Evolutionary conservation across 2,113 vertebrate species (phyloP), one percentile per base, ranked within the genome.

Genomic region (Gobiocypris rarus): DNA sequence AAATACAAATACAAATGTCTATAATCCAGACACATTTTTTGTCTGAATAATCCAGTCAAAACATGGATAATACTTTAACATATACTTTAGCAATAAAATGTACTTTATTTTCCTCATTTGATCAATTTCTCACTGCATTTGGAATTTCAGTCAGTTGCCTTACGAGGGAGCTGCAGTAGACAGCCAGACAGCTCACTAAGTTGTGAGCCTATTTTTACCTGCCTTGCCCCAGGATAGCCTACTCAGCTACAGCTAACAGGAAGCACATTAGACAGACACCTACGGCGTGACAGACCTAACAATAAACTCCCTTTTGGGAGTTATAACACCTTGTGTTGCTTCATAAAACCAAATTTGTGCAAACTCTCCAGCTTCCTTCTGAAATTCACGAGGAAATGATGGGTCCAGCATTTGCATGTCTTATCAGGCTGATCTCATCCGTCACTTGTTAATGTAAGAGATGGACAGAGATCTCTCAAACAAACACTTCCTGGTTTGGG

Each of bases 401-500:
- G n/a, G n/a, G n/a, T n/a, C n/a, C n/a, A n/a, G n/a, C n/a, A n/a
- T 58, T 58, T 76, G 22, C 10, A 24, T 58, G 22, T 1, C 9
- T 61, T 83, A 83, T 83, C 81, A 83, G 24, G 3, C 38, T 48
- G 34, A 74, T 61, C 70, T 83, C 43, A 48, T 69, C 74, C 31
- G 43, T 31, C 65, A 59, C 34, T 38, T 74, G 69, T 52, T 85
- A 38, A 41, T 52, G 54, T 67, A 28, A 41, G 43, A 5, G 9
- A 50, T 26, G 5, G 76, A 9, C 70, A 56, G 11, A 45, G 13
- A 56, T 31, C 65, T 73, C 54, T 50, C 56, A 63, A 61, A 73
- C 63, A 65, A 48, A 54, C 31, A 71, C 63, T 79, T 83, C 75
- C 67, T 58, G 45, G 24, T 83, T 69, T 69, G 11, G 31, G 24